A percentile compares a stretch with the other conserved stretches of the same genome.
These are phyloP conservation scores for Adelosebastes latens DNA, from an alignment of 2,797 vertebrate genomes.

Conservation along the genomic window DNA sequence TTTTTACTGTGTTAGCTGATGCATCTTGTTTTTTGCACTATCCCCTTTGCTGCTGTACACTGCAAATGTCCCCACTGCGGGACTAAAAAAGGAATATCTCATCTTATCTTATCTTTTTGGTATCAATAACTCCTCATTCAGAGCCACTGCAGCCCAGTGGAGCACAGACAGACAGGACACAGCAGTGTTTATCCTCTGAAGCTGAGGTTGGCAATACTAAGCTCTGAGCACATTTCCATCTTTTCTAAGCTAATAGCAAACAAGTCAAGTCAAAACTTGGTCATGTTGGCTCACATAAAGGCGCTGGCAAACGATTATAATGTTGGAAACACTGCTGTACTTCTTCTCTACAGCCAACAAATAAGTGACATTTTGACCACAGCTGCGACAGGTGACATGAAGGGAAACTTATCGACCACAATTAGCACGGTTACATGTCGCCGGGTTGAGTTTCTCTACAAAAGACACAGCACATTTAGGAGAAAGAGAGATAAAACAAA, in stretches of 20 bases:
- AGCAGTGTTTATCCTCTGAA: neutral
- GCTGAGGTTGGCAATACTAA: neutral
- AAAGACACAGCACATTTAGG: accelerated
- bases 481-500: neutral
- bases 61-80: accelerated
- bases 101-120: neutral
- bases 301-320: neutral
- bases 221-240: neutral
- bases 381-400: neutral
- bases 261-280: neutral
- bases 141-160: neutral
- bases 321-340: neutral
- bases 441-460: accelerated
- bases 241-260: neutral
- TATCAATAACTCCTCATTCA: neutral
- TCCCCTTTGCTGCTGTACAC: no score
- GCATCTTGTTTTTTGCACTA: no score
- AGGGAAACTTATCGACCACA: neutral
- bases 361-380: neutral
- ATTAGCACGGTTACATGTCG: neutral
- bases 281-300: neutral
- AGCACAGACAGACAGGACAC: neutral
- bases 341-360: neutral
- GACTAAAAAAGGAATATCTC: no score
- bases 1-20: no score